phyloP scores from a whole-genome alignment of 1,140 invertebrate genomes.

The Drosophila hydei region DNA sequence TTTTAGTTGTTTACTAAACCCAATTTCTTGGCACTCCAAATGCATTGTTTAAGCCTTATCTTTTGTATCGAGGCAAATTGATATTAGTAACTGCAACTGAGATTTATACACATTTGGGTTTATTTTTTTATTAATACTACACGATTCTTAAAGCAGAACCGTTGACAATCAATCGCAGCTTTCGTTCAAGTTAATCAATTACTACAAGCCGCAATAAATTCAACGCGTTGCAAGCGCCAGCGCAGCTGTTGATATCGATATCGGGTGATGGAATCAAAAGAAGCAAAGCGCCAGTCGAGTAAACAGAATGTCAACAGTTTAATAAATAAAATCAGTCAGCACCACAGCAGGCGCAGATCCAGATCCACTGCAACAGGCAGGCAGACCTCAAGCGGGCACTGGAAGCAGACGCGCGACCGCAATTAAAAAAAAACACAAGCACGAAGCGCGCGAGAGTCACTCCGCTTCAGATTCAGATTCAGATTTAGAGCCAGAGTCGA shows the following conservation, averaged over 20 bases:
- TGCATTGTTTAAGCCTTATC: no score
- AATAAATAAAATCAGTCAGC: constrained; percentile 78
- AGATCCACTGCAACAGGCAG: constrained; percentile 21
- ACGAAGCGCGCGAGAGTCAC: constrained; percentile 38
- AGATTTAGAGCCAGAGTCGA: constrained; percentile 4
- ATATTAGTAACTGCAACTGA: no score
- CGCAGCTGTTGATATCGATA: constrained; percentile 54
- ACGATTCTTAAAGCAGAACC: constrained; percentile 7
- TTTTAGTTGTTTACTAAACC: no score
- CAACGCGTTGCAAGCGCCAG: constrained; percentile 61
- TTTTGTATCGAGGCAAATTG: no score
- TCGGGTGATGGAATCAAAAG: constrained; percentile 61
- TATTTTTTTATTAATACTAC: not conserved
- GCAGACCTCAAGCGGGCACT: constrained; percentile 6
- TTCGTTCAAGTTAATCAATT: constrained; percentile 50
- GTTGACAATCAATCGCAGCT: constrained; percentile 44
- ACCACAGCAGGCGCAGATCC: constrained; percentile 33
- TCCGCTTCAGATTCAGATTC: constrained; percentile 29
- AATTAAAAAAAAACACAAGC: constrained; percentile 57
- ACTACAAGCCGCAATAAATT: constrained; percentile 59
- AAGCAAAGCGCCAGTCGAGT: constrained; percentile 27
- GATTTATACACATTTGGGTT: no score
- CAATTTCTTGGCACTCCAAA: no score
- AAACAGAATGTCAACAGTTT: constrained; percentile 75
- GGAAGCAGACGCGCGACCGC: constrained; percentile 54